Evolutionary conservation across 2,888 invertebrate genomes (phyloP), one percentile per base, ranked within the genome.

Genomic region (Lasiommata megera): DNA sequence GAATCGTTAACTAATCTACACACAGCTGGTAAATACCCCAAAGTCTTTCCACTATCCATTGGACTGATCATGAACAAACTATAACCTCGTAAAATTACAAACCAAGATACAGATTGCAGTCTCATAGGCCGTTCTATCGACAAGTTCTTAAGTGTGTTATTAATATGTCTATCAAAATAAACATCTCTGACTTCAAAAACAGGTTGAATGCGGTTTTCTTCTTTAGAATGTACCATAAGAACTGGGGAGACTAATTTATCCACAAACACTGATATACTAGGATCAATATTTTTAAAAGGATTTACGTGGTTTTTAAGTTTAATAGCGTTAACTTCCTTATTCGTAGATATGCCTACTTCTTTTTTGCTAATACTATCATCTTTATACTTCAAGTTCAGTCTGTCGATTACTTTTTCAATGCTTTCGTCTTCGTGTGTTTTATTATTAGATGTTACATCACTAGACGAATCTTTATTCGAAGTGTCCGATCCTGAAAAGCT

Each of bases 51-150:
- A 52, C 93, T 92, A 11, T 80, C 79, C 0, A 83, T 72, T 0
- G 93, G 88, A 60, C 93, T 92, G 1, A 96, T 85, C 60, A 94
- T 90, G 51, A 94, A 92, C 0, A 94, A 81, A 62, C 94, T 93
- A 47, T 93, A 91, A 0, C 94, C 93, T 36, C 94, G 88, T 40
- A 93, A 80, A 43, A 96, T 88, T 1, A 93, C 93, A 0, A 93
- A 93, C 96, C 96, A 96, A 0, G 93, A 89, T 53, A 94, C 93
- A 0, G 93, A 92, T 71, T 96, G 96, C 29, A 95, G 82, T 38
- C 88, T 85, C 73, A 86, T 91, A 0, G 93, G 89, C 0, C 72
- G 71, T 3, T 73, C 74, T 0, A 92, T 70, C 0, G 67, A 66
- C 75, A 89, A 76, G 28, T 77, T 80, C 56, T 69, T 73, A 1